A percentile compares a stretch with the other conserved stretches of the same genome.
These are phyloP conservation scores for Serripes groenlandicus DNA, from an alignment of 2,888 invertebrate genomes.

Conservation along the genomic window DNA sequence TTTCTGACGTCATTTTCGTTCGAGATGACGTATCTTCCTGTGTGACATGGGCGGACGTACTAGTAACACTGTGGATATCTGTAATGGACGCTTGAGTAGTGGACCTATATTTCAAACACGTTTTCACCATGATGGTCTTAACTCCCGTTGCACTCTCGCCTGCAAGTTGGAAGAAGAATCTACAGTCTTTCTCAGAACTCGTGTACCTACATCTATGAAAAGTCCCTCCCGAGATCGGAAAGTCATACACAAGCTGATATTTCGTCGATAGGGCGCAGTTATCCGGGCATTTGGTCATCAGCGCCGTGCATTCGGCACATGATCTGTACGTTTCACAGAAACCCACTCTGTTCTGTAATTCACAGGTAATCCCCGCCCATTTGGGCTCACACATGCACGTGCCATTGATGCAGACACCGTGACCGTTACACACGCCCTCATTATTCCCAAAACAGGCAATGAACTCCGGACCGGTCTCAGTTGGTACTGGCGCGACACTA, in stretches of 20 bases:
- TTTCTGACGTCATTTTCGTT: not conserved
- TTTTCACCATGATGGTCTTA: conserved; percentile 46
- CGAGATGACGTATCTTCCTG: not conserved
- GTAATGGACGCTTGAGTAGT: not conserved
- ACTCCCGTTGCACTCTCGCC: conserved; percentile 11
- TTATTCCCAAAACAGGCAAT: conserved; percentile 33
- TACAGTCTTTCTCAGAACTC: conserved; percentile 30
- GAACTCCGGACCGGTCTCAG: not conserved
- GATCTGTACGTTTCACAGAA: conserved; percentile 50
- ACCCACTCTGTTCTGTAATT: conserved; percentile 23
- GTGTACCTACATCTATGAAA: conserved; percentile 45
- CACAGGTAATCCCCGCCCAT: conserved; percentile 42
- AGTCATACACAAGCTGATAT: conserved; percentile 47
- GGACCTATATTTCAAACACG: conserved; percentile 31
- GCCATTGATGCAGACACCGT: conserved; percentile 41
- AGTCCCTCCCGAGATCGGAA: conserved; percentile 3
- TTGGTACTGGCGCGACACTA: not conserved
- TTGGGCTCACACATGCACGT: conserved; percentile 42
- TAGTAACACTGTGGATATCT: not conserved
- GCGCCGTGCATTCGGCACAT: conserved; percentile 55
- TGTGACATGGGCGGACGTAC: not conserved
- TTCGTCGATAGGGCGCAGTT: conserved; percentile 30
- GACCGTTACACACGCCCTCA: conserved; percentile 40
- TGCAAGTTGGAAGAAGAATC: conserved; percentile 42
- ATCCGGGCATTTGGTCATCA: conserved; percentile 34